phyloP scores from a whole-genome alignment of 2,113 vertebrate species.

The Mastomys natalensis region DNA sequence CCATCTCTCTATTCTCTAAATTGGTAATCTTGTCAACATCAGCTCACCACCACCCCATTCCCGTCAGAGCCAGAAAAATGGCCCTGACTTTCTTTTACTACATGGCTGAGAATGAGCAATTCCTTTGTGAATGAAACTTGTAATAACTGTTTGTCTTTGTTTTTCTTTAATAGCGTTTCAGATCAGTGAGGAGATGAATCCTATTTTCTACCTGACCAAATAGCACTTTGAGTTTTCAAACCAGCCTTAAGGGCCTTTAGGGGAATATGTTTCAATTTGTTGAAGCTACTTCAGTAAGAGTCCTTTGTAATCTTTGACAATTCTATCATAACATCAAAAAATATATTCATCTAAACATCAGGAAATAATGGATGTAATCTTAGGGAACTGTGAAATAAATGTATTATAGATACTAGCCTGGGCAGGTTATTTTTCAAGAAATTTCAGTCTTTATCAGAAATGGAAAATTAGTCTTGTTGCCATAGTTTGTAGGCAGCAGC shows the following conservation, averaged over 20 bases:
- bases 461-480: not conserved
- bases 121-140: not conserved
- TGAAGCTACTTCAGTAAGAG: not conserved
- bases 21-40: not conserved
- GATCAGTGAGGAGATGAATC: not conserved
- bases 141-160: constrained; percentile 30
- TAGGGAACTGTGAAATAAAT: not conserved
- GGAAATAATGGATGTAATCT: not conserved
- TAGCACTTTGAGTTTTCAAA: not conserved
- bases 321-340: constrained; percentile 18
- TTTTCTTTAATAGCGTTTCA: not conserved
- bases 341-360: not conserved
- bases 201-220: not conserved
- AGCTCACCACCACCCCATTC: not conserved
- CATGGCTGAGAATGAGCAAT: not conserved
- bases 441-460: not conserved
- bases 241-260: not conserved
- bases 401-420: not conserved
- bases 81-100: not conserved
- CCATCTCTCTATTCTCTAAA: not conserved
- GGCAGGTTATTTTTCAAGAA: not conserved
- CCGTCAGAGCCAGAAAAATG: not conserved
- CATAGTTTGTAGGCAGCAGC: not conserved
- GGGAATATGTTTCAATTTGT: constrained; percentile 1
- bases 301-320: not conserved